Evolutionary conservation across 2,797 vertebrate genomes (phyloP).

Genomic region (Sebastes baramenuke): DNA sequence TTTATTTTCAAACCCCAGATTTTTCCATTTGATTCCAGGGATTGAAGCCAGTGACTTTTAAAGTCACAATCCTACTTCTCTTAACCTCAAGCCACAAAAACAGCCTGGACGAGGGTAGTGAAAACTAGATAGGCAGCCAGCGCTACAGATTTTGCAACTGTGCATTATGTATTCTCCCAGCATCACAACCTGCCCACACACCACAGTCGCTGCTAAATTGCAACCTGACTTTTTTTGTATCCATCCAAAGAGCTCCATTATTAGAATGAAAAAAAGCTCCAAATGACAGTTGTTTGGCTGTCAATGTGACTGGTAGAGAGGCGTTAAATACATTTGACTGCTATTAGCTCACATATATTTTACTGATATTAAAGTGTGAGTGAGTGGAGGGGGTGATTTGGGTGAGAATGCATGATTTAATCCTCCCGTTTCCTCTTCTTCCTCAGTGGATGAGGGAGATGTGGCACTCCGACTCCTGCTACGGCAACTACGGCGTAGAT

Average conservation of each 20-base stretch:
- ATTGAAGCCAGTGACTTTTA: background rate
- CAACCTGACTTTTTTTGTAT: background rate
- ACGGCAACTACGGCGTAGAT: conserved; percentile 94
- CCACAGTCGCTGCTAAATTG: background rate
- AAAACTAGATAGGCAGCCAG: background rate
- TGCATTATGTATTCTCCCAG: background rate
- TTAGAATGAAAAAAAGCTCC: background rate
- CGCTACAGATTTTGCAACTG: background rate
- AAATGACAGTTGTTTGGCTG: background rate
- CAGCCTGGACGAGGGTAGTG: background rate
- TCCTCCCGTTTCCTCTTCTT: conserved; percentile 9
- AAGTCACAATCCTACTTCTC: background rate
- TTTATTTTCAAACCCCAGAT: background rate
- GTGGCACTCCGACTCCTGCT: conserved; percentile 97
- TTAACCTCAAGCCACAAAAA: background rate
- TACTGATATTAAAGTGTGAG: background rate
- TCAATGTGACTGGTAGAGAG: background rate
- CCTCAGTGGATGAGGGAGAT: conserved; percentile 99
- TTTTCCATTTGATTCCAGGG: background rate
- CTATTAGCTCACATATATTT: background rate
- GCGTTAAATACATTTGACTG: background rate
- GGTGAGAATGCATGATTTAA: background rate
- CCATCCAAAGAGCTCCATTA: background rate
- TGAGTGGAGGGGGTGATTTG: background rate
- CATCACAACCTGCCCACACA: background rate